phyloP scores from a whole-genome alignment of 2,888 invertebrate species.

The Drosophila neonasuta region DNA sequence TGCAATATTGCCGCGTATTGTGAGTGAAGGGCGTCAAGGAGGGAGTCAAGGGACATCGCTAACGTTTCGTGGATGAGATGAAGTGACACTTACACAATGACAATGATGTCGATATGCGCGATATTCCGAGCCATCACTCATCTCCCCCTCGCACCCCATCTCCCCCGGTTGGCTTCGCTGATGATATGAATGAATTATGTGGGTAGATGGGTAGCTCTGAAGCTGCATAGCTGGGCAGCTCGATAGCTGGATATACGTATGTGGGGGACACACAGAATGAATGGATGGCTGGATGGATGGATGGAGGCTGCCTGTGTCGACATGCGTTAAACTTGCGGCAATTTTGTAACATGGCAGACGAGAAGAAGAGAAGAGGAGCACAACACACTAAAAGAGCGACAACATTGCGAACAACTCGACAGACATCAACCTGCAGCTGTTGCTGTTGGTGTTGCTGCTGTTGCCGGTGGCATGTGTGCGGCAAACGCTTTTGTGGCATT shows the following conservation, averaged over 20 bases:
- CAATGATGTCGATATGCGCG: constrained; percentile 73
- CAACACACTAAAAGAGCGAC: constrained; percentile 36
- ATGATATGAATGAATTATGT: constrained; percentile 80
- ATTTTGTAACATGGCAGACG: constrained; percentile 71
- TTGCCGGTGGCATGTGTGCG: constrained; percentile 61
- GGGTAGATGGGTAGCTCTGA: constrained; percentile 32
- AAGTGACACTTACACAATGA: constrained; percentile 79
- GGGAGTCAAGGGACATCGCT: constrained; percentile 21
- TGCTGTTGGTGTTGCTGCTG: constrained; percentile 41
- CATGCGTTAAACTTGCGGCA: constrained; percentile 79
- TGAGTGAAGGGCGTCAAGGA: constrained; percentile 2
- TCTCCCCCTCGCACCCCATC: constrained; percentile 30
- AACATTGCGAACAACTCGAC: constrained; percentile 52
- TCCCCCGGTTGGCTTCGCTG: constrained; percentile 51
- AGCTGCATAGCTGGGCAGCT: constrained; percentile 24
- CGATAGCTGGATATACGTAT: constrained; percentile 21
- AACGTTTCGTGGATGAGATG: constrained; percentile 56
- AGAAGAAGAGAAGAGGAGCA: constrained; percentile 11
- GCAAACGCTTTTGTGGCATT: constrained; percentile 72
- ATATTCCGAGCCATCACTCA: constrained; percentile 74
- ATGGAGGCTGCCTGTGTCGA: constrained; percentile 59
- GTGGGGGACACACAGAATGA: background rate
- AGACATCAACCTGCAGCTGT: constrained; percentile 67
- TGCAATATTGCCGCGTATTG: constrained; percentile 41
- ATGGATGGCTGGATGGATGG: constrained; percentile 5